Percentiles rank a stretch among this genome's conserved stretches.
Conservation (phyloP, 2,888 invertebrate species). For the Tinea trinotella region DNA sequence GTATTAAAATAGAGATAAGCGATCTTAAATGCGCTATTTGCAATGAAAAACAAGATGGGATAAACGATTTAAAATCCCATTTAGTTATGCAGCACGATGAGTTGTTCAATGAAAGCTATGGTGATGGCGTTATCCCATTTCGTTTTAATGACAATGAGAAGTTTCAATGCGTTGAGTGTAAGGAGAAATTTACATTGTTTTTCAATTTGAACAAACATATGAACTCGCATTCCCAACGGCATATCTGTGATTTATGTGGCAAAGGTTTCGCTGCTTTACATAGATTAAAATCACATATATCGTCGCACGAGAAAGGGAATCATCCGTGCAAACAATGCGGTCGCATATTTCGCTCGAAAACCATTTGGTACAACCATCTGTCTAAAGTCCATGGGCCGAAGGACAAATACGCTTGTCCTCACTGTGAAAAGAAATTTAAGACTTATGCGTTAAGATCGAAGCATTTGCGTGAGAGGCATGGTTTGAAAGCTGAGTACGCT, state of each 20-base stretch:
- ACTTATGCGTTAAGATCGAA: constrained; percentile 41
- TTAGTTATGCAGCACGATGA: constrained; percentile 40
- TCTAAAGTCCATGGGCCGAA: constrained; percentile 36
- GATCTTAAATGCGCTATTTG: constrained; percentile 48
- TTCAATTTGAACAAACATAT: constrained; percentile 51
- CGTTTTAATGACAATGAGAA: constrained; percentile 36
- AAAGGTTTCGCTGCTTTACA: constrained; percentile 45
- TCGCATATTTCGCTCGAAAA: constrained; percentile 35
- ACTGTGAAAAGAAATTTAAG: constrained; percentile 48
- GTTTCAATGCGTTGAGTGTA: constrained; percentile 40
- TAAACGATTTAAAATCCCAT: constrained; percentile 44
- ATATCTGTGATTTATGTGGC: constrained; percentile 55
- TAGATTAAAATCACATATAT: constrained; percentile 45
- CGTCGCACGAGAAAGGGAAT: constrained; percentile 34
- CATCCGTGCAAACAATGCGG: constrained; percentile 47
- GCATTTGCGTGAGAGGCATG: constrained; percentile 42
- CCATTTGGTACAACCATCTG: constrained; percentile 39
- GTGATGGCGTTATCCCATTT: constrained; percentile 48
- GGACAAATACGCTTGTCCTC: constrained; percentile 39
- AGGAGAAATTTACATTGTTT: constrained; percentile 42
- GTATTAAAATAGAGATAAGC: constrained; percentile 50
- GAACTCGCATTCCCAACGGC: constrained; percentile 53
- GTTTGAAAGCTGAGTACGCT: constrained; percentile 44
- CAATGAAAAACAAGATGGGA: constrained; percentile 28
- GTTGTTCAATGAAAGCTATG: constrained; percentile 34